Conservation (phyloP, 2,888 invertebrate species). For the Hetaerina titia region DNA sequence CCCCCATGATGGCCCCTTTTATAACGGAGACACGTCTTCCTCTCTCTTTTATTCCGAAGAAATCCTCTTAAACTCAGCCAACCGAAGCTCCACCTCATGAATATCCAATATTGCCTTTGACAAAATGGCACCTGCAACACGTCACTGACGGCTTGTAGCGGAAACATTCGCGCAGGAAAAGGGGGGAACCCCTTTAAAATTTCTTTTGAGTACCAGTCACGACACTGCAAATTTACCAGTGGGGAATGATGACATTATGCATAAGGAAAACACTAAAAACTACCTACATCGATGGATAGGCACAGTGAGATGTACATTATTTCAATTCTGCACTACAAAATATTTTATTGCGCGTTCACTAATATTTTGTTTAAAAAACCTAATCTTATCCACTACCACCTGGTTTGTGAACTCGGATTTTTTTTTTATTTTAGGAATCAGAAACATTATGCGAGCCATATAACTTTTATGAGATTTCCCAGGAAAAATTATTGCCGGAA, state of each 20-base stretch:
- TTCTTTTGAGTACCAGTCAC: not conserved
- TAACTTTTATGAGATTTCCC: too few relatives aligned
- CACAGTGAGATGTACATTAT: too few relatives aligned
- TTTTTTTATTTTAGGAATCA: too few relatives aligned
- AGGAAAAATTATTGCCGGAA: too few relatives aligned
- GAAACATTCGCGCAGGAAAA: not conserved
- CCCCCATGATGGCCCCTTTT: not conserved
- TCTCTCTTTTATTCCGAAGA: not conserved
- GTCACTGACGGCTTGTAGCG: not conserved
- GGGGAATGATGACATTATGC: not conserved
- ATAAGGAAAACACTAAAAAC: too few relatives aligned
- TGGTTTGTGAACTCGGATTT: too few relatives aligned
- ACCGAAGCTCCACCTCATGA: not conserved
- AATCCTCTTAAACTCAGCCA: not conserved
- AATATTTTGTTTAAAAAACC: too few relatives aligned
- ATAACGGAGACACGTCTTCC: not conserved
- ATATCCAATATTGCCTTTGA: constrained; percentile 33
- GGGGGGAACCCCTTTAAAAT: not conserved
- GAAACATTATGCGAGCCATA: too few relatives aligned
- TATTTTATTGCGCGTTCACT: too few relatives aligned
- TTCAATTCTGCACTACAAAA: too few relatives aligned
- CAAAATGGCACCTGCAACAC: constrained; percentile 15
- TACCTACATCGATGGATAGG: too few relatives aligned
- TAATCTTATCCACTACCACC: too few relatives aligned
- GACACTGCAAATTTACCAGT: not conserved